Evolutionary conservation across 2,113 vertebrate species (phyloP).

Genomic region (Phaethornis superciliosus): DNA sequence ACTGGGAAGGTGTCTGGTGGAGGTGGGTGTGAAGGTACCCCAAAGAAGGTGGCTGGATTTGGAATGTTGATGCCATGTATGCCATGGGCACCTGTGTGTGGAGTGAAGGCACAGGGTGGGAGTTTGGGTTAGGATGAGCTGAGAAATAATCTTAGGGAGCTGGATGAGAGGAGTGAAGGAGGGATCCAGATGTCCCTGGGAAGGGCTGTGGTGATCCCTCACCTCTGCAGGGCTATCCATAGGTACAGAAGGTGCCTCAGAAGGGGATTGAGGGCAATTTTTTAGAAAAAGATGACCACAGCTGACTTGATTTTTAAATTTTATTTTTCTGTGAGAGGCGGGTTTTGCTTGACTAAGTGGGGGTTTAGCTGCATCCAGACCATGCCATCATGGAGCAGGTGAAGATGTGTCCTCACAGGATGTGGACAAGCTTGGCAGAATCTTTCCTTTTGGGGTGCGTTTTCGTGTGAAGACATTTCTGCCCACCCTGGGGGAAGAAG

Average conservation of each 20-base stretch:
- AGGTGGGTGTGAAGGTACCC: not conserved
- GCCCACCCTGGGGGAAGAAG: slow-evolving; percentile 14
- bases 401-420: not conserved
- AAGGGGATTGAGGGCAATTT: fast-evolving
- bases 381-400: fast-evolving
- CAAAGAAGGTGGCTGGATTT: not conserved
- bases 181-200: not conserved
- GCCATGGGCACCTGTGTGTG: fast-evolving
- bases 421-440: not conserved
- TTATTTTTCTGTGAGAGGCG: not conserved
- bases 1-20: not conserved
- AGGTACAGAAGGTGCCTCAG: not conserved
- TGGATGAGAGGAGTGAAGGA: fast-evolving
- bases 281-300: not conserved
- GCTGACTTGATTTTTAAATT: not conserved
- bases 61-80: not conserved
- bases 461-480: slow-evolving; percentile 18
- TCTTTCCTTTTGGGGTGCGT: not conserved
- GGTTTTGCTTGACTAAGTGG: not conserved
- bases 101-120: not conserved
- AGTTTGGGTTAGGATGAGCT: not conserved
- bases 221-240: fast-evolving
- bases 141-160: not conserved
- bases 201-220: not conserved
- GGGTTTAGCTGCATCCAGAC: not conserved